Percentiles rank a stretch among this genome's conserved stretches.
phyloP scores from a whole-genome alignment of 1,140 invertebrate genomes.

The Drosophila sechellia region DNA sequence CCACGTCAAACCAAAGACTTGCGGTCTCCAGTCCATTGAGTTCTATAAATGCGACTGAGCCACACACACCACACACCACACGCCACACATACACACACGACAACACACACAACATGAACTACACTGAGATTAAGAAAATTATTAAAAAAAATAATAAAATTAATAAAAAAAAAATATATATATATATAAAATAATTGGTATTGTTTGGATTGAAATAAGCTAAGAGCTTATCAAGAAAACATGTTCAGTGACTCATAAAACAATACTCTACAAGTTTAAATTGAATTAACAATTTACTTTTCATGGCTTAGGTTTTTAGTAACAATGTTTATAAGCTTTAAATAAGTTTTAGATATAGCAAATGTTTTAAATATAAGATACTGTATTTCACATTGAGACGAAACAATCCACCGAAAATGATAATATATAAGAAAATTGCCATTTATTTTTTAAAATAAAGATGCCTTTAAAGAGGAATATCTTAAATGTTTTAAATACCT shows the following conservation, averaged over 20 bases:
- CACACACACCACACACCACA: conserved; percentile 2
- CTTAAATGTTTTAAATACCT: no score
- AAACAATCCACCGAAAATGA: not conserved
- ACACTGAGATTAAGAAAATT: not conserved
- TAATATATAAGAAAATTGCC: no score
- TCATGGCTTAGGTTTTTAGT: not conserved
- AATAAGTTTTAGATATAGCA: no score
- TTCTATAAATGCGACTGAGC: conserved; percentile 18
- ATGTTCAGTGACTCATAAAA: conserved; percentile 1
- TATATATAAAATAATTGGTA: conserved; percentile 3
- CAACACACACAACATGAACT: conserved; percentile 1
- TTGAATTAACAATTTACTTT: not conserved
- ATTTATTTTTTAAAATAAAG: no score
- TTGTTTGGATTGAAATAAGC: conserved; percentile 5
- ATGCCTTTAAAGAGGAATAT: no score
- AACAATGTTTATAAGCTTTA: not conserved
- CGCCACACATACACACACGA: not conserved
- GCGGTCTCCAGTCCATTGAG: conserved; percentile 1
- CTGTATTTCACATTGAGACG: not conserved
- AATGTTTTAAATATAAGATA: no score
- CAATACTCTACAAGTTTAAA: not conserved
- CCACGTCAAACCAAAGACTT: not conserved
- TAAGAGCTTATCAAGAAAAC: no score
- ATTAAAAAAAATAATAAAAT: not conserved
- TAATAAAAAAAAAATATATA: not conserved